Base-by-base conservation (phyloP, 2,797 vertebrate genomes). In the Thamnophis elegans region DNA sequence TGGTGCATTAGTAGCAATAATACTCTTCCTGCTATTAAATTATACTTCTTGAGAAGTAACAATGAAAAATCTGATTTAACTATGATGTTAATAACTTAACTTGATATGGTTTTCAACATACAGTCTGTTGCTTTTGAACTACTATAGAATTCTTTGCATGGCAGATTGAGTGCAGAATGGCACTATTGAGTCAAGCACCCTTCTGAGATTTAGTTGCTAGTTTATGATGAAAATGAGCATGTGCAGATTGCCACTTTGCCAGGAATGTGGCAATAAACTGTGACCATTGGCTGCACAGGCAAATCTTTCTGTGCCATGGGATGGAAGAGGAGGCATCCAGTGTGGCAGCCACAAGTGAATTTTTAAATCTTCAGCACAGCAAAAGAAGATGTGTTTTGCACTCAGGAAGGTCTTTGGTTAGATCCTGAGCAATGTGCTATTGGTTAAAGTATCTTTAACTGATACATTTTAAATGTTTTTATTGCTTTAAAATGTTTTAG, bases 181-280 rank as follows among this genome's bases (percentile, higher is more conserved):
- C 32, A 10, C 20, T 47, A 32, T 47, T 78, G 73, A 78, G 18
- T 47, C 73, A 78, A 42, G 36, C 18, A 25, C 36, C 36, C 36
- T 78, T 42, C 20, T 78, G 73, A 78, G 20, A 78, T 42, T 78
- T 78, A 78, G 73, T 78, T 78, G 98, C 96, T 99, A 95, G 98
- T 98, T 0, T 99, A 98, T 0, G 98, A 99, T 0, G 98, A 98
- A 91, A 95, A 97, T 92, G 96, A 98, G 93, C 98, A 99, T 60
- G 16, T 98, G 32, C 99, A 99, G 96, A 99, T 99, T 0, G 99
- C 99, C 94, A 99, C 97, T 94, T 98, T 99, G 88, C 98, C 97
- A 18, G 98, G 98, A 88, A 99, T 99, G 99, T 99, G 99, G 99
- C 99, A 99, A 25, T 98, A 98, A 87, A 99, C 99, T 0, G 89